phyloP scores from a whole-genome alignment of 2,113 vertebrate species.

The Elaphurus davidianus region DNA sequence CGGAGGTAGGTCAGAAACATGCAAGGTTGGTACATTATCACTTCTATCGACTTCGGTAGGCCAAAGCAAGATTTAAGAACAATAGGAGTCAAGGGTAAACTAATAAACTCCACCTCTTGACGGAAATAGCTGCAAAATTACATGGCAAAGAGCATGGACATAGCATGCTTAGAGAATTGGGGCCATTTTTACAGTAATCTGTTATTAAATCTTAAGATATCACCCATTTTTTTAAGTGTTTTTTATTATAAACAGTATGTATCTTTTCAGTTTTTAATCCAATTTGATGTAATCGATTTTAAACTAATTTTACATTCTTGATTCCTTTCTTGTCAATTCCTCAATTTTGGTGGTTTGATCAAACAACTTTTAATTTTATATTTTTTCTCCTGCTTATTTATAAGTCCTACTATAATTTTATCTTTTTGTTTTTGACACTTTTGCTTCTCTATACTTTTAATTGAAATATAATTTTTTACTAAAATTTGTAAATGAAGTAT shows the following conservation, averaged over 20 bases:
- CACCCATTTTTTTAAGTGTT: not conserved
- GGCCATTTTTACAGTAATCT: not conserved
- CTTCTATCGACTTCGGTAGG: not conserved
- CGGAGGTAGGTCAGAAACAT: not conserved
- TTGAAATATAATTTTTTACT: not conserved
- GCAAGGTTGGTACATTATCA: not conserved
- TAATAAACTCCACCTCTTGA: not conserved
- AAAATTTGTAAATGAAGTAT: not conserved
- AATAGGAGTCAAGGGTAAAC: not conserved
- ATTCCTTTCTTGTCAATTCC: not conserved
- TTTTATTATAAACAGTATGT: not conserved
- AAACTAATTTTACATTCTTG: not conserved
- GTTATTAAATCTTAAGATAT: not conserved
- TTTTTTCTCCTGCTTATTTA: not conserved
- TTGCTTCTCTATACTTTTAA: not conserved
- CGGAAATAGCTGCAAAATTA: not conserved
- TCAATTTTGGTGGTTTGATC: not conserved
- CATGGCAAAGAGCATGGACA: not conserved
- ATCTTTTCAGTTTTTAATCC: not conserved
- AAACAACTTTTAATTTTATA: not conserved
- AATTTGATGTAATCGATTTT: not conserved
- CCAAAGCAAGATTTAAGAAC: not conserved
- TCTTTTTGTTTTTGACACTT: not conserved
- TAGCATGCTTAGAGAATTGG: not conserved
- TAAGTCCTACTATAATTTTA: not conserved